Evolutionary conservation across 2,888 invertebrate species (phyloP), one percentile per base, ranked within the genome.

Genomic region (Meteorus cinctellus): DNA sequence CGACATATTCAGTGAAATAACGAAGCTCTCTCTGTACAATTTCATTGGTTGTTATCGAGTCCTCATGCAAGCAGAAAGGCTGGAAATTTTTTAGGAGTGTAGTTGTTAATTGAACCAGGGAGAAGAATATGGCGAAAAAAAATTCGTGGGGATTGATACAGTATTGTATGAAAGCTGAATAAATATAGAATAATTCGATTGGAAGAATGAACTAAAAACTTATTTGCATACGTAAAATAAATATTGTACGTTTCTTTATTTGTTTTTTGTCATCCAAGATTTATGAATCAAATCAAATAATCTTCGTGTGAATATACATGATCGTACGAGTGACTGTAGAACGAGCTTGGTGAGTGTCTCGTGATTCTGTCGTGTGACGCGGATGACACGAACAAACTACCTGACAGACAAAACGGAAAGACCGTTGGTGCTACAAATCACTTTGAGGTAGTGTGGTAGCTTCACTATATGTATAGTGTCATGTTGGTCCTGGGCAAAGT

Each of bases 401-500:
- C 69, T 70, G 36, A 63, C 29, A 41, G 63, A 55, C 48, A 68
- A 36, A 65, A 63, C 69, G 55, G 73, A 73, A 77, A 65, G 69
- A 48, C 71, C 41, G 65, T 55, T 59, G 67, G 34, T 48, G 48
- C 55, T 71, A 71, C 67, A 75, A 75, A 75, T 75, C 75, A 71
- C 67, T 55, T 55, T 71, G 71, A 70, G 55, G 75, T 55, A 48
- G 16, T 48, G n/a, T 48, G n/a, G 19, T 55, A 55, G 8, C 8
- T 19, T n/a, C n/a, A 55, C 59, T 48, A 55, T 62, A 36, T 24
- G 45, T 48, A 48, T 62, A 69, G 66, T 59, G 55, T 66, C 70
- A 34, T 41, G 65, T 65, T 65, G 19, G 16, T 34, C 16, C 65
- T 65, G 4, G 66, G 59, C 66, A 62, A 55, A 75, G 69, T 69